Base-by-base conservation (phyloP, 2,797 vertebrate genomes). In the Hypotaenidia philippensis region DNA sequence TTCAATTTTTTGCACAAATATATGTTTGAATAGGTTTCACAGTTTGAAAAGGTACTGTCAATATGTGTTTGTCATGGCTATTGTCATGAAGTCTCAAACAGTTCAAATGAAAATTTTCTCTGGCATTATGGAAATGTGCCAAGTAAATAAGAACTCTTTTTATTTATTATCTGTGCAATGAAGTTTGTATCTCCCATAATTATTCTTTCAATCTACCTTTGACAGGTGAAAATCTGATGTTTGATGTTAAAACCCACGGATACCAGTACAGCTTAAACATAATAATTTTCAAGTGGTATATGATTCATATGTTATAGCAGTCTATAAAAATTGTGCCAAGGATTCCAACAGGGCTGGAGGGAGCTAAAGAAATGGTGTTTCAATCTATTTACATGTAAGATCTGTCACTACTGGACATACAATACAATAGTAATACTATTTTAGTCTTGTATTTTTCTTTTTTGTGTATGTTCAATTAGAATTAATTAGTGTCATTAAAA, bases 41-140 rank as follows among this genome's bases (percentile, higher is more conserved):
- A 94, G 65, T 36, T 87, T 38, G 9, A 14, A 36, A 69, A 31
- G 11, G 2, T 70, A 91, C 23, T 26, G 47, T 82, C 56, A 86
- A 53, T 80, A n/a, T 63, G 18, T 20, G 84, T 92, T 93, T 94
- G 47, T 90, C 52, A 68, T 56, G 34, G 12, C 22, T 91, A 50
- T 94, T 96, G 95, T 96, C 34, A 78, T 93, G 38, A 94, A 86
- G 55, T 90, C 64, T 95, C 84, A 95, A 94, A 84, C 38, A 87
- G 31, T 89, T 96, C 41, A 94, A 93, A 94, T 75, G 57, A 87
- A 93, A 87, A 78, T 66, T 89, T 32, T 94, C 13, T 38, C 49
- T 57, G 61, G 6, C 21, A 57, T 91, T 79, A 69, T 63, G 74
- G 32, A 74, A 44, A 34, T 61, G 7, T 90, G 40, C 61, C 84